Evolutionary conservation across 2,888 invertebrate species (phyloP), one percentile per base, ranked within the genome.

Genomic region (Pseudococcus jackbeardsleyi): DNA sequence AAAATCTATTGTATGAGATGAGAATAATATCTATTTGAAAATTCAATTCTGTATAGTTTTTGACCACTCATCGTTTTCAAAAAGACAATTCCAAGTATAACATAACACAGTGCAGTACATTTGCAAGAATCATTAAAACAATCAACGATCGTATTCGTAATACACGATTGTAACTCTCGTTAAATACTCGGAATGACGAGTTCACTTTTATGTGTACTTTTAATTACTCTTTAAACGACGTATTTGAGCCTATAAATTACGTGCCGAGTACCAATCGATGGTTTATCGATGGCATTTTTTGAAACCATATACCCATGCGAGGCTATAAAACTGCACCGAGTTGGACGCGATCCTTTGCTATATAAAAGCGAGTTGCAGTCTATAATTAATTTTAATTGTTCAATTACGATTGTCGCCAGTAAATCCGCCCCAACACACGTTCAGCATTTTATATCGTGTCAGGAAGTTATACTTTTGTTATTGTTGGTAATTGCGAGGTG

Each of bases 311-410:
- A 64, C 22, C 6, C 64, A 22, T 59, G 8, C 9, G 22, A 22
- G 64, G 22, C 64, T 64, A 64, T 64, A 64, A 64, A 64, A 64
- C 0, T 64, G 64, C 64, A 64, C 64, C 64, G 22, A 22, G 22
- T 64, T 22, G 64, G 64, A 64, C 64, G 64, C 64, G 33, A 72
- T 72, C 33, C 11, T 12, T 33, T 33, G 39, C 15, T 72, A 33
- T 22, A 72, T 72, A 17, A 33, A 33, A 17, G 33, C 68, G 26
- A 33, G 72, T 72, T 72, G 72, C 72, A 72, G 72, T 72, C 72
- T 72, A 33, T 72, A 72, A 72, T 72, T 72, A 72, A 72, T 72
- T 72, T 72, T 72, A 72, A 72, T 72, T 72, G 72, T 72, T 72
- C 33, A 33, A 39, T 72, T 72, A 72, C 39, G 17, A 26, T 72